phyloP scores from a whole-genome alignment of 2,797 vertebrate genomes.

The Lithobates sylvaticus region DNA sequence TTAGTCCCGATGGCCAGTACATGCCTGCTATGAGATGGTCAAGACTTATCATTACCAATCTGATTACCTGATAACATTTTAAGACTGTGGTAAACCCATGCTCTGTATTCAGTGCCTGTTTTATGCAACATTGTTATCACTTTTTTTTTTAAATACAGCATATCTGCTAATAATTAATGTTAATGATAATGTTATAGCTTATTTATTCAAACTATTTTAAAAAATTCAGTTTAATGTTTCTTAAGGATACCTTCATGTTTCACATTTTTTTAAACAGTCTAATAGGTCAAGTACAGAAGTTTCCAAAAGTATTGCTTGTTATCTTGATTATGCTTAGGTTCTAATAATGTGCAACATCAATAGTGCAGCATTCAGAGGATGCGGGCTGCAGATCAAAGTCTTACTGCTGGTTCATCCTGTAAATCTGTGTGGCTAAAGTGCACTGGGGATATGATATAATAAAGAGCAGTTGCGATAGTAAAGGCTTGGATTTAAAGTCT shows the following conservation, averaged over 20 bases:
- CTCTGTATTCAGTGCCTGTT: too few species aligned
- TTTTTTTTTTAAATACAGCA: too few species aligned
- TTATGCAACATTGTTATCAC: too few species aligned
- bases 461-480: not conserved
- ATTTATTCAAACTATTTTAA: too few species aligned
- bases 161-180: too few species aligned
- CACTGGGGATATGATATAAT: constrained; percentile 1
- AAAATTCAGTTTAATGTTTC: too few species aligned
- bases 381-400: not conserved
- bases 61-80: too few species aligned
- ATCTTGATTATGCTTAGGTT: not conserved
- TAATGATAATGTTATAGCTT: too few species aligned
- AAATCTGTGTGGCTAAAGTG: not conserved
- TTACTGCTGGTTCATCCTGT: not conserved
- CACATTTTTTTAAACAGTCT: not conserved
- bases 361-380: constrained; percentile 4
- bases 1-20: too few species aligned
- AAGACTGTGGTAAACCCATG: too few species aligned
- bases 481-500: not conserved
- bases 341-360: constrained; percentile 6
- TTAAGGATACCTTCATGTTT: not conserved
- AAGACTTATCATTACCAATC: too few species aligned
- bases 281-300: not conserved
- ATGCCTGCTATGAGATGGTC: too few species aligned
- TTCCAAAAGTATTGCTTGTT: not conserved